Evolutionary conservation across 2,888 invertebrate genomes (phyloP), one percentile per base, ranked within the genome.

Genomic region (Drosophila affinis): DNA sequence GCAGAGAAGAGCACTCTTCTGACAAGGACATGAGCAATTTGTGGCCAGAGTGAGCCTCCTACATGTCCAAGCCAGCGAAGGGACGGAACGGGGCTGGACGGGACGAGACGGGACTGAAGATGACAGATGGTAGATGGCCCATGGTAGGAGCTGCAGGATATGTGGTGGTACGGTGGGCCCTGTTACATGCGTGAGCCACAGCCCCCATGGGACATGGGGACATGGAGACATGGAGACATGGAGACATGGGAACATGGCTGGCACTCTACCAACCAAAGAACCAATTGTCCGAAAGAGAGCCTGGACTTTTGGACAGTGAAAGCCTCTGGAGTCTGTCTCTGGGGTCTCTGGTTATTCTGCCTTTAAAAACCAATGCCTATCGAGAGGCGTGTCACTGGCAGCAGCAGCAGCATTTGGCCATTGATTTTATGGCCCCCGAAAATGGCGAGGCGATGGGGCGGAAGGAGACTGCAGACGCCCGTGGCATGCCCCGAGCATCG

Each of bases 21-120:
- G 55, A 32, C 47, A 65, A 56, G 57, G 70, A 75, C 69, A 75
- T 70, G 58, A 55, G 57, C 70, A 75, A 75, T 59, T 64, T 72
- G 72, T 72, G 73, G 71, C 64, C 54, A 21, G 55, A 64, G 39
- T 51, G 58, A 70, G 75, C 54, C 46, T 61, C 75, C 39, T 57
- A 55, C 58, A 48, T 69, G 70, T 75, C 53, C 62, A 55, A 47
- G 53, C 58, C 49, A 69, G 45, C 57, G 61, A 48, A 17, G 68
- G 60, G 24, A 55, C 9, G 24, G 4, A 24, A 24, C 24, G 24
- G 24, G 3, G 5, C 24, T 4, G 24, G 5, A 5, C 24, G 24
- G 5, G 1, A 24, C 24, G 24, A 4, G 4, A 4, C 3, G 9
- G 9, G 9, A 2, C 67, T 73, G 73, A 55, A 54, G 47, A 68